Base-by-base conservation (phyloP, 2,888 invertebrate genomes). In the Melanargia galathea region DNA sequence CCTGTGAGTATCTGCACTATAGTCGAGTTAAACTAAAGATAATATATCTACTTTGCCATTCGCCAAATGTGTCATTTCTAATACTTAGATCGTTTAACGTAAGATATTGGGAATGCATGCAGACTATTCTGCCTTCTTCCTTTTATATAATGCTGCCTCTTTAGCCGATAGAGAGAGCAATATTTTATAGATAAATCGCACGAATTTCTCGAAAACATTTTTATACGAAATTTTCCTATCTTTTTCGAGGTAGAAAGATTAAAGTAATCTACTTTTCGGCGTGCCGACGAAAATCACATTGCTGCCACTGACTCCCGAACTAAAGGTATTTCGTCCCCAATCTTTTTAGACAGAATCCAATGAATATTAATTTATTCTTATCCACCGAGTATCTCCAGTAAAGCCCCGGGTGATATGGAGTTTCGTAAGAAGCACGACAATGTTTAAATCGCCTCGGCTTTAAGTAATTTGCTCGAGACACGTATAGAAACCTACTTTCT, bases 321-420 rank as follows among this genome's bases (percentile, higher is more conserved):
- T 52, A 52, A 33, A 35, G 33, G 51, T 52, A 52, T 35, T 52
- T 52, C 22, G 46, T 58, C 51, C 60, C 54, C 64, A 61, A 68
- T 64, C 40, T 67, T 63, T 62, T 65, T 62, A 58, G 65, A 65
- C 67, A 62, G 62, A 63, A 62, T 67, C 63, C 69, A 67, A 69
- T 69, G 69, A 69, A 69, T 69, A 68, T 68, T 68, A 69, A 69
- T 65, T 65, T 57, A 60, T 62, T 63, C 52, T 65, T 65, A 65
- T 65, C 63, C 38, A 45, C 55, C 49, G 38, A 61, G 59, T 63
- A 63, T 66, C 62, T 65, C 49, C 26, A 30, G 51, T 24, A 8
- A 49, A 46, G 16, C 56, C 56, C 33, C 60, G 58, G 43, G 55
- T 48, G 52, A 62, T 62, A 40, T 43, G 51, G 57, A 57, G 51